Conservation (phyloP, 1,140 invertebrate species). For the Papilio glaucus region DNA sequence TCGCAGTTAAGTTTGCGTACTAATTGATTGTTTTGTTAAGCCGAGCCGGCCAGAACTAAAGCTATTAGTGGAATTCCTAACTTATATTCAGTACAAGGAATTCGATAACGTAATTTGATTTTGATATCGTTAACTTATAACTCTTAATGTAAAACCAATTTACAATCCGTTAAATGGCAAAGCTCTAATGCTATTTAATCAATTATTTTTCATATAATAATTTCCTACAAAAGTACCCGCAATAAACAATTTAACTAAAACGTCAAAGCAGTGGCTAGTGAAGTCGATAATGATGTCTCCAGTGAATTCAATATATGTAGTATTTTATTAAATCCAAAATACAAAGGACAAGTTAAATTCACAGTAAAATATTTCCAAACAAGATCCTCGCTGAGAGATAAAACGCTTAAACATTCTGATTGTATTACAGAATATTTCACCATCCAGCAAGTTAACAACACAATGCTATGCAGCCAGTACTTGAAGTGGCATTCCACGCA, state of each 20-base stretch:
- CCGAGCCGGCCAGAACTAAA: slow-evolving; percentile 8
- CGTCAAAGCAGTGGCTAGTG: not conserved
- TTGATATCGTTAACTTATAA: not conserved
- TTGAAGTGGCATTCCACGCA: not conserved
- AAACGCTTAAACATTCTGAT: slow-evolving; percentile 10
- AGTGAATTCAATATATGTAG: too few species aligned
- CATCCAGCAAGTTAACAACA: not conserved
- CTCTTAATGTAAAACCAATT: not conserved
- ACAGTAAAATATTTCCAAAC: not conserved
- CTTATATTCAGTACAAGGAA: not conserved
- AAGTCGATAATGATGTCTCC: not conserved
- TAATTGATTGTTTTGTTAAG: slow-evolving; percentile 30
- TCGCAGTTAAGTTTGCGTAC: slow-evolving; percentile 11
- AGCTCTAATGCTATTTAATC: not conserved
- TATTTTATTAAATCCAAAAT: not conserved
- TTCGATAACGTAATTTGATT: slow-evolving; percentile 17
- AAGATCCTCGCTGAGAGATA: not conserved
- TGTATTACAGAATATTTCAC: not conserved
- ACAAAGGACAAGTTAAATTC: not conserved
- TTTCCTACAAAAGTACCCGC: not conserved
- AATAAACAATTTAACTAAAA: not conserved
- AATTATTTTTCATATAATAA: not conserved
- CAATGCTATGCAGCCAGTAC: not conserved
- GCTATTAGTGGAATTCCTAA: slow-evolving; percentile 9
- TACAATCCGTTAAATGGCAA: not conserved